Evolutionary conservation across 2,797 vertebrate species (phyloP).

Genomic region (Coccyzus lansbergi): DNA sequence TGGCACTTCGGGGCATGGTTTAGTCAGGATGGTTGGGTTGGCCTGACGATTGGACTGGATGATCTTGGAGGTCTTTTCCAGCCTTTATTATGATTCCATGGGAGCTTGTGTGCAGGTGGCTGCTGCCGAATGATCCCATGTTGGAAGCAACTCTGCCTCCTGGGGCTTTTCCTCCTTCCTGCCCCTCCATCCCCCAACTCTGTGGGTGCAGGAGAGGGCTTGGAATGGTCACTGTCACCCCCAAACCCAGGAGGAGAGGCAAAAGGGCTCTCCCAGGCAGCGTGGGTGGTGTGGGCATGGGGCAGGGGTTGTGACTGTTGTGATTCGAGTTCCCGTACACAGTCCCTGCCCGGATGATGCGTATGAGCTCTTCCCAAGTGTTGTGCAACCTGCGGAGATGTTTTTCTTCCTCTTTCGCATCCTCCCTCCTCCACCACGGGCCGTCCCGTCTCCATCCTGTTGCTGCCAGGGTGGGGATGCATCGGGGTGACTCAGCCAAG

Average conservation of each 20-base stretch:
- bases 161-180: neutral
- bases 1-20: no score
- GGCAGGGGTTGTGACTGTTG: fast-evolving
- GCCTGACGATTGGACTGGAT: no score
- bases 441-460: neutral
- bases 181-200: fast-evolving
- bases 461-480: slow-evolving; percentile 3
- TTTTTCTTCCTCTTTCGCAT: slow-evolving; percentile 63
- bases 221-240: fast-evolving
- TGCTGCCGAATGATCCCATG: no score
- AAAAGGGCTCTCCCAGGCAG: neutral
- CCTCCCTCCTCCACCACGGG: neutral
- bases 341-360: neutral
- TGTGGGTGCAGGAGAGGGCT: neutral
- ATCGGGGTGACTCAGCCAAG: neutral
- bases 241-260: neutral
- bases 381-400: slow-evolving; percentile 37
- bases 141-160: neutral
- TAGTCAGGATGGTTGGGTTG: no score
- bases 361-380: neutral
- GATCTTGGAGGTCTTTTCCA: no score
- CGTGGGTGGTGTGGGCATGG: neutral
- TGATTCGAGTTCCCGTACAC: neutral
- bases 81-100: no score
- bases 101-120: neutral